These are phyloP conservation scores for Pantherophis guttatus DNA, from an alignment of 2,113 vertebrate species.

Conservation along the genomic window DNA sequence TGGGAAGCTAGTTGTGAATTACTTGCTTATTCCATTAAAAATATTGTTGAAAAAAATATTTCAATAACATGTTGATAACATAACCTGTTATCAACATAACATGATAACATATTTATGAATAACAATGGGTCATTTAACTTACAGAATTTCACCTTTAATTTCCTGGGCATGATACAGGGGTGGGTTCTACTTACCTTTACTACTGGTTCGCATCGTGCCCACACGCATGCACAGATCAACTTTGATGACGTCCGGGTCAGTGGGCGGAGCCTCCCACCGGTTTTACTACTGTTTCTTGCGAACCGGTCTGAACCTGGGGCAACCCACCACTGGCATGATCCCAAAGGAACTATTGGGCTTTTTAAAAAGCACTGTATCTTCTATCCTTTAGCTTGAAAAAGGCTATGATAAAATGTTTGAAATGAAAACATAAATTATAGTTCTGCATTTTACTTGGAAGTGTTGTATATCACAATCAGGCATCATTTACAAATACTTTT, in stretches of 20 bases:
- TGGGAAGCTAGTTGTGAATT: constrained; percentile 49
- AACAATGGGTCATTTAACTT: neutral
- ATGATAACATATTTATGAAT: neutral
- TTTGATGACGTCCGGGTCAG: no score
- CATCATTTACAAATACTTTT: constrained; percentile 7
- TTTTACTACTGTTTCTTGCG: no score
- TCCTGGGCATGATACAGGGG: neutral
- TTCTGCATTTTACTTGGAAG: neutral
- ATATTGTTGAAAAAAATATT: neutral
- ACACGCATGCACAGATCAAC: no score
- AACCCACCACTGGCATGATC: neutral
- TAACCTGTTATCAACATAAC: neutral
- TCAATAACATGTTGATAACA: neutral
- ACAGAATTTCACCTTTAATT: neutral
- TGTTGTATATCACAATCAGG: constrained; percentile 15
- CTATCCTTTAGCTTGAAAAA: neutral
- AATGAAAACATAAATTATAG: constrained; percentile 21
- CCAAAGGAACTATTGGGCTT: neutral
- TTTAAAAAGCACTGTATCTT: neutral
- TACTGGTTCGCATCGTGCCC: no score
- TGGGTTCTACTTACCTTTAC: no score
- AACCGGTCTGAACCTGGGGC: no score
- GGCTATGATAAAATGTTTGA: neutral
- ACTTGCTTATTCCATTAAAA: constrained; percentile 34
- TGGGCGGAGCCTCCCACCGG: no score